Evolutionary conservation across 2,797 vertebrate genomes (phyloP), one percentile per base, ranked within the genome.

Genomic region (Propithecus perrieri): DNA sequence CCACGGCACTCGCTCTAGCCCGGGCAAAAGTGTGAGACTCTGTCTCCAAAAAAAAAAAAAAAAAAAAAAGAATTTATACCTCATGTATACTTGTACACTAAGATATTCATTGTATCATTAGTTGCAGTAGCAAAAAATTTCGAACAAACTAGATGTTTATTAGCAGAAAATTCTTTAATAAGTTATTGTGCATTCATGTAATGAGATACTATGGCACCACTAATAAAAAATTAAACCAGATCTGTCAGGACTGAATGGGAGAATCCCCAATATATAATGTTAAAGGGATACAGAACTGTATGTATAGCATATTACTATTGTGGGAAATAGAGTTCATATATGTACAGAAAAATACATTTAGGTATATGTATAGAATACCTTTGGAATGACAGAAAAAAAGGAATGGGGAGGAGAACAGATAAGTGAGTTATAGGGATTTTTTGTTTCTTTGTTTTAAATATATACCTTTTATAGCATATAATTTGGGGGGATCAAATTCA

Each of bases 31-130:
- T n/a, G n/a, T n/a, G n/a, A n/a, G n/a, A n/a, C n/a, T n/a, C n/a
- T n/a, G n/a, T n/a, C n/a, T n/a, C n/a, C n/a, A n/a, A n/a, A n/a
- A n/a, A n/a, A n/a, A n/a, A n/a, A n/a, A n/a, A n/a, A n/a, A n/a
- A n/a, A n/a, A n/a, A n/a, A n/a, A n/a, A n/a, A 93, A 97, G 46
- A 91, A 91, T 90, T 87, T 91, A 72, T 80, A 94, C 6, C 20
- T 93, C 41, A 61, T 55, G 17, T 65, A 89, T 43, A 38, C 10
- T 48, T 95, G 28, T 92, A 76, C 33, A 86, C 8, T 75, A 87
- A 93, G 22, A 72, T 80, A 88, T 78, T 57, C n/a, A 87, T 72
- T 65, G 8, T 81, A 38, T 38, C 72, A 67, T 84, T 89, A 91
- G 65, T 92, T 85, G 20, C 3, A 89, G 78, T 55, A 94, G 41